Evolutionary conservation across 1,140 invertebrate genomes (phyloP).

Genomic region (Ganaspis sp.): DNA sequence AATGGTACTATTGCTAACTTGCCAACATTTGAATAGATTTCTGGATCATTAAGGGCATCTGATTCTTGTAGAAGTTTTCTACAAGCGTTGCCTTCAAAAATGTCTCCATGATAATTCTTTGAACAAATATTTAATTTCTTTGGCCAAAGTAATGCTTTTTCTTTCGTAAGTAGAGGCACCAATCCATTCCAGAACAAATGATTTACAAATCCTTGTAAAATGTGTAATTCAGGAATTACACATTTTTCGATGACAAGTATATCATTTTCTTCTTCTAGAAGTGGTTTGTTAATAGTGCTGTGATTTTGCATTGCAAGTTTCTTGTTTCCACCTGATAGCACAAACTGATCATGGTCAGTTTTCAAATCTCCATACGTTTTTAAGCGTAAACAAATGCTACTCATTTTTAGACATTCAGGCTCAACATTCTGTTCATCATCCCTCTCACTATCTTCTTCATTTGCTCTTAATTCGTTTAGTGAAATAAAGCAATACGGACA

Average conservation of each 20-base stretch:
- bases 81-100: no score
- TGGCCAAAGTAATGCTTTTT: no score
- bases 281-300: conserved; percentile 34
- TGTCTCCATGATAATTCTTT: no score
- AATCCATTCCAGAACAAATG: conserved; percentile 34
- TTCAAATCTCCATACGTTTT: conserved; percentile 35
- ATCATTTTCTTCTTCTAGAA: conserved; percentile 35
- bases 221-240: no score
- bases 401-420: not conserved
- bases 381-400: not conserved
- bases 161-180: conserved; percentile 22
- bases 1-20: no score
- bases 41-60: no score
- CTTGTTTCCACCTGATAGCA: conserved; percentile 24
- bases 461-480: not conserved
- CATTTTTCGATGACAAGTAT: no score
- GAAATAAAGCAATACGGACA: no score
- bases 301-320: conserved; percentile 16
- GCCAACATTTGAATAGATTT: no score
- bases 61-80: no score
- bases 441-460: not conserved
- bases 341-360: conserved; percentile 19
- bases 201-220: no score
- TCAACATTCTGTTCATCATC: not conserved
- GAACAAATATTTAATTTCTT: not conserved